Base-by-base conservation (phyloP, 2,888 invertebrate genomes). In the Drosophila neonasuta region DNA sequence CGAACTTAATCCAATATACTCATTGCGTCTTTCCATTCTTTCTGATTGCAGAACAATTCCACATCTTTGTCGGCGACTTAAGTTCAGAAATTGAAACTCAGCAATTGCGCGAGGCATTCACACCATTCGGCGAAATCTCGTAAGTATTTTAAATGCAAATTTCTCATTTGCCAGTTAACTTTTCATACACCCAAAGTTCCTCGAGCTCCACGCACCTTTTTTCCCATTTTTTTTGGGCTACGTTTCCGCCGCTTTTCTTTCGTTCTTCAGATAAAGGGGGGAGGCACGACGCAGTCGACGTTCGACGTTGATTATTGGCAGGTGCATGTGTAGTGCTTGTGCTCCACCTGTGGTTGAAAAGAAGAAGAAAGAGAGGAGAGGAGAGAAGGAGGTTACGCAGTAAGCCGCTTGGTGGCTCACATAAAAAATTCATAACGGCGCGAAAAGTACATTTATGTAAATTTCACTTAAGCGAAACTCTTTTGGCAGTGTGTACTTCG, bases 1-100 rank as follows among this genome's bases (percentile, higher is more conserved):
- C 1, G 4, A 8, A 17, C 29, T 17, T 29, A 39, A 39, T 15
- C 45, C 20, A 44, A 34, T 59, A 34, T 24, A 44, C 30, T 42
- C 32, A 50, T 55, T 15, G 11, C 29, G 45, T 11, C 49, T 42
- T 59, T 11, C 24, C 24, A 24, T 24, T 36, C 45, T 66, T 39
- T 52, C 57, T 84, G 60, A 60, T 96, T 96, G 36, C 96, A 96
- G 96, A 99, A 92, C 99, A 99, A 92, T 98, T 97, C 92, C 99
- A 99, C 94, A 99, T 99, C 93, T 99, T 99, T 92, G 99, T 99
- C 77, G 99, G 99, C 42, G 99, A 99, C 92, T 93, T 99, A 87
- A 99, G 99, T 92, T 98, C 99, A 66, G 99, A 99, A 92, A 98
- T 99, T 82, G 99, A 99, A 93, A 98, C 98, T 81, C 98, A 98